Conservation (phyloP, 2,797 vertebrate species). For the Hemitrygon akajei region DNA sequence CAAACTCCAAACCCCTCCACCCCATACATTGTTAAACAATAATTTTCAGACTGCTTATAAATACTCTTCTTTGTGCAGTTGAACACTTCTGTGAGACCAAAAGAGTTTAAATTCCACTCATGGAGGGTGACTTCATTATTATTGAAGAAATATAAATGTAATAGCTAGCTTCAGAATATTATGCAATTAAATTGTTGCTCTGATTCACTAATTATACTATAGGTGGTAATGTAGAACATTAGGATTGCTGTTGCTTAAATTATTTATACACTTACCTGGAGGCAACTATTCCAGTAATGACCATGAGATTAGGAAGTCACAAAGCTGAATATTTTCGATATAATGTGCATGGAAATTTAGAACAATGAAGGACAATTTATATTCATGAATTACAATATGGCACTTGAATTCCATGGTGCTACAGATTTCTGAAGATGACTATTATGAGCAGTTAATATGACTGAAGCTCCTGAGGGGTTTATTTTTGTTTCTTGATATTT, state of each 20-base stretch:
- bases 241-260: background rate
- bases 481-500: background rate
- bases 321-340: background rate
- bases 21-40: background rate
- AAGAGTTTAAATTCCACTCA: background rate
- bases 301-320: background rate
- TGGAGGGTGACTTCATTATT: background rate
- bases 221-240: background rate
- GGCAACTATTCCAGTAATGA: slow-evolving; percentile 6
- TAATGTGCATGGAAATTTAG: background rate
- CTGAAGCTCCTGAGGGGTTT: background rate
- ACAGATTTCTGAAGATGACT: background rate
- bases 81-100: background rate
- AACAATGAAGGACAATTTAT: background rate
- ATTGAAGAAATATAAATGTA: background rate
- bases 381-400: background rate
- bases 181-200: background rate
- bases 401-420: background rate
- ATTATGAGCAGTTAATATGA: background rate
- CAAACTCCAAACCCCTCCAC: too few species aligned
- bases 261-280: background rate
- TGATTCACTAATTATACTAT: background rate
- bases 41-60: background rate
- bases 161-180: background rate
- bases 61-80: background rate